Conservation (phyloP, 2,797 vertebrate genomes). For the Alauda arvensis region DNA sequence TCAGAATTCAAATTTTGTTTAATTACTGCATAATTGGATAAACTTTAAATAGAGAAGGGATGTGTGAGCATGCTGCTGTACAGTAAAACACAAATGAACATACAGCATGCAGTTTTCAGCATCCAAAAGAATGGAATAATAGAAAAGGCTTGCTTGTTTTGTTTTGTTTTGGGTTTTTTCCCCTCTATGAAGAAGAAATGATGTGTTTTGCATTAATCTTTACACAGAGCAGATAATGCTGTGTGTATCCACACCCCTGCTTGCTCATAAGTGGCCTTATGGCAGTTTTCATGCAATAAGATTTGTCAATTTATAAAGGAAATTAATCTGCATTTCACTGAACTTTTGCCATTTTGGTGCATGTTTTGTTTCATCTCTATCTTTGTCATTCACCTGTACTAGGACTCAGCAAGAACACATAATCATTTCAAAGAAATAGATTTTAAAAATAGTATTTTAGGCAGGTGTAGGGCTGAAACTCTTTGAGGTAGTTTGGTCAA, state of each 20-base stretch:
- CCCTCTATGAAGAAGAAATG: background rate
- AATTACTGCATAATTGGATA: constrained; percentile 8
- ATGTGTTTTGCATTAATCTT: background rate
- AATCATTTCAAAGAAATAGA: background rate
- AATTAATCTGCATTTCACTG: background rate
- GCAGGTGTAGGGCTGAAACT: background rate
- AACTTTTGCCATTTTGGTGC: background rate
- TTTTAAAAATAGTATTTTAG: background rate
- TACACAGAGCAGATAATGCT: background rate
- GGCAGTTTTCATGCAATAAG: background rate
- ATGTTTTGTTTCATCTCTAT: background rate
- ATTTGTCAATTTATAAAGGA: background rate
- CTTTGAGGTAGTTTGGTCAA: background rate
- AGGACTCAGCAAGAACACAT: background rate
- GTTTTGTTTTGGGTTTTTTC: background rate
- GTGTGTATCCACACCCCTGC: background rate
- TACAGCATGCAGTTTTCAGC: background rate
- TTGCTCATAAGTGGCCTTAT: background rate
- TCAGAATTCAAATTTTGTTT: constrained; percentile 1
- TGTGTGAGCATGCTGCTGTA: background rate
- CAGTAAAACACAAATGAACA: background rate
- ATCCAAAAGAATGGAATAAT: background rate
- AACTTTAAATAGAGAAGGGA: background rate
- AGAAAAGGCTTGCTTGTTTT: background rate
- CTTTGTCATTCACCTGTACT: background rate